Evolutionary conservation across 2,797 vertebrate species (phyloP).

Genomic region (Alcedo atthis): DNA sequence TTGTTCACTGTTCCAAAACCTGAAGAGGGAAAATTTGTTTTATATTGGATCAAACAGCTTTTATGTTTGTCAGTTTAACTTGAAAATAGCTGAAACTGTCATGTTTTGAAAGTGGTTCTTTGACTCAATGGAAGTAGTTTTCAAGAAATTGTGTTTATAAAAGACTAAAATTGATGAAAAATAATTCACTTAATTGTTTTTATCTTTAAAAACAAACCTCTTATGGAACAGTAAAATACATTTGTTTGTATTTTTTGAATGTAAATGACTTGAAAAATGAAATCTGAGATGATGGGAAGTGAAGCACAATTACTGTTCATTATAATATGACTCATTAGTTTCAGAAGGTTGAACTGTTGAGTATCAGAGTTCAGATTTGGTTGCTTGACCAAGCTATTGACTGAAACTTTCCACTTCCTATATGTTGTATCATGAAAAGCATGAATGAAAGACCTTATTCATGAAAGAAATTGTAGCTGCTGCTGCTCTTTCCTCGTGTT

Average conservation of each 20-base stretch:
- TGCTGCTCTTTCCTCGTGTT: background rate
- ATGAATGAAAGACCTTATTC: conserved; percentile 27
- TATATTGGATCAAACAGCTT: background rate
- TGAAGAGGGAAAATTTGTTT: background rate
- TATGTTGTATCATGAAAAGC: background rate
- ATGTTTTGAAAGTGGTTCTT: background rate
- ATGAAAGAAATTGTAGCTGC: conserved; percentile 5
- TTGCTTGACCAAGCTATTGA: conserved; percentile 42
- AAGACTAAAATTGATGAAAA: background rate
- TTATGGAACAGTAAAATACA: background rate
- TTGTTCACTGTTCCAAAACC: background rate
- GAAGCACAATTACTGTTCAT: background rate
- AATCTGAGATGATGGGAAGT: background rate
- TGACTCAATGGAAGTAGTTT: background rate
- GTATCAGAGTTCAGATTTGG: background rate
- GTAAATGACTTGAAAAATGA: background rate
- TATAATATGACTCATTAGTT: background rate
- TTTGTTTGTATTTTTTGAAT: background rate
- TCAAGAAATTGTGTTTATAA: background rate
- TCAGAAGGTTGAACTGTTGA: conserved; percentile 17
- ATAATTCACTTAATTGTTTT: background rate
- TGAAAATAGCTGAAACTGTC: background rate
- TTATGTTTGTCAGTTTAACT: background rate
- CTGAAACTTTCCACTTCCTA: background rate
- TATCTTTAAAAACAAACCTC: background rate